A percentile compares a stretch with the other conserved stretches of the same genome.
Conservation (phyloP, 2,113 vertebrate genomes). For the Chaetura pelagica region DNA sequence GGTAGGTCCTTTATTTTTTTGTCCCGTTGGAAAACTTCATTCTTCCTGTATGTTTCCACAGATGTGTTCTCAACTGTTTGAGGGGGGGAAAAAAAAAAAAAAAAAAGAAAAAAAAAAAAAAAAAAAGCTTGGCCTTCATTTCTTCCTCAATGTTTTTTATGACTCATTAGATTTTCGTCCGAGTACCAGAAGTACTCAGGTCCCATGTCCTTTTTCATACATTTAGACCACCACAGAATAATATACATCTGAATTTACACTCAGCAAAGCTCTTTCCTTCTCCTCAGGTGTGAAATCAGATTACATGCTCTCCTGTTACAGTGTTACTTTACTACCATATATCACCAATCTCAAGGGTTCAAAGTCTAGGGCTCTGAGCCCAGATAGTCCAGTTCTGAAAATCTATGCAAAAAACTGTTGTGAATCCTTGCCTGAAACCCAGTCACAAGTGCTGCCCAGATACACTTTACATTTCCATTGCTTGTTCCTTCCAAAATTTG, state of each 20-base stretch:
- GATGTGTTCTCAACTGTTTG: background rate
- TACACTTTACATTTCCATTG: background rate
- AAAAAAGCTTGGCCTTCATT: background rate
- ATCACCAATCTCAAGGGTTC: background rate
- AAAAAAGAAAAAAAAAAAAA: background rate
- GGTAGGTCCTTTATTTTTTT: background rate
- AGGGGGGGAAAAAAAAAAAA: background rate
- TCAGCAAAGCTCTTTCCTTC: background rate
- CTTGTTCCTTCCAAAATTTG: background rate
- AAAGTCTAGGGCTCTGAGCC: background rate
- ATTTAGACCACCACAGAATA: background rate
- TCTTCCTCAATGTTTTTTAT: background rate
- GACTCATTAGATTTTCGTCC: background rate
- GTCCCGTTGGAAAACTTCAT: background rate
- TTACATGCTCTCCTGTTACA: background rate
- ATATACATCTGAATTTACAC: background rate
- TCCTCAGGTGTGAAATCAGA: background rate
- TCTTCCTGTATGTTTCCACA: background rate
- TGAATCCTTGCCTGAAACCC: background rate
- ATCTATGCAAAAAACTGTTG: background rate
- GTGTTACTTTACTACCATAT: background rate
- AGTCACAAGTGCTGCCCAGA: background rate
- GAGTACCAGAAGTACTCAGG: background rate
- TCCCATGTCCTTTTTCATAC: background rate
- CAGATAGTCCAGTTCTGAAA: background rate